Base-by-base conservation (phyloP, 2,888 invertebrate species). In the Melinaea marsaeus region DNA sequence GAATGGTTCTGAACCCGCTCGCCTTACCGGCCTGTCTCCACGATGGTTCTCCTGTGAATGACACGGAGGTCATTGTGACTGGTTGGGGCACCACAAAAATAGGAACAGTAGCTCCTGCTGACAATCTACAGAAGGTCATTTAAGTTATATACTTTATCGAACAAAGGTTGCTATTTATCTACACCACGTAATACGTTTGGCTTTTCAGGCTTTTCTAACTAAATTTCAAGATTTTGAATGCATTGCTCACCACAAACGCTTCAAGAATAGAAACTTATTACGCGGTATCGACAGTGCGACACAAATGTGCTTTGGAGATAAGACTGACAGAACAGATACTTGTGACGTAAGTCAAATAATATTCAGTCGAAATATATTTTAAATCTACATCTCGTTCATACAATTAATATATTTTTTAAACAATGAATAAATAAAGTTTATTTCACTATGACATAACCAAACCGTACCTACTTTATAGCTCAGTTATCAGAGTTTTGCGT, bases 261-360 rank as follows among this genome's bases (percentile, higher is more conserved):
- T 68, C 63, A 54, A 0, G 0, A 47, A 65, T 4, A 72, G 80
- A 0, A 64, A 69, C 2, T 67, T 84, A 75, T 47, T 32, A 46
- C 61, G 67, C 1, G 86, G 86, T 0, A 76, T 79, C 58, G 69
- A 80, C 35, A 13, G 58, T 0, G 35, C 32, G 47, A 76, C 81
- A 0, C 85, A 85, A 67, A 63, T 75, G 13, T 86, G 86, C 57
- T 86, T 79, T 61, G 85, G 85, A 3, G 79, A 85, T 68, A 76
- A 72, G n/a, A 0, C 45, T 0, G 58, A 61, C 0, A 72, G 75
- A 0, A 83, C 75, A 56, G 86, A 86, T 13, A 84, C 85, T 0
- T 86, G 86, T 57, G 82, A 81, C 77, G 86, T 84, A 56, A 32
- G 34, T 47, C 47, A 22, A 22, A 22, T 0, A 45, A 3, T 2